Conservation (phyloP, 1,140 invertebrate species). For the Neodiprion fabricii region DNA sequence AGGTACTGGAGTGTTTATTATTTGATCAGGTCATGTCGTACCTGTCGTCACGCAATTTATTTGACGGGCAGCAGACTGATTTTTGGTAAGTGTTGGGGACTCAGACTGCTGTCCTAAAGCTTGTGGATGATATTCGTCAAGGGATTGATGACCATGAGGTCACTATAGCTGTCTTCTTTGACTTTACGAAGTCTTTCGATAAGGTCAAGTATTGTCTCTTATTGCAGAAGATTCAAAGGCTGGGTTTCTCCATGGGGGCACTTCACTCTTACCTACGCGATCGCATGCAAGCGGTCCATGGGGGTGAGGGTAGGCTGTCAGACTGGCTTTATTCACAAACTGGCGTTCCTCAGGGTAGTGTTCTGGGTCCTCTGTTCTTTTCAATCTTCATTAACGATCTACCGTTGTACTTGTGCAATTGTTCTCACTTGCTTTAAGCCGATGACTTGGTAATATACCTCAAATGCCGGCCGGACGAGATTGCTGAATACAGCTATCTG, state of each 20-base stretch:
- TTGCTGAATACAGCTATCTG: not conserved
- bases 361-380: constrained; percentile 20
- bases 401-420: not conserved
- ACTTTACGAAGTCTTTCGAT: constrained; percentile 26
- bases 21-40: constrained; percentile 5
- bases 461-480: not conserved
- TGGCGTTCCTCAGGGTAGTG: constrained; percentile 23
- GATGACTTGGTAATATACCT: constrained; percentile 9
- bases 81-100: constrained; percentile 4
- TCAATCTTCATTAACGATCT: constrained; percentile 25
- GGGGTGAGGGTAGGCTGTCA: not conserved
- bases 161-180: constrained; percentile 18
- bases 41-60: not conserved
- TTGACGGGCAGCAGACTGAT: not conserved
- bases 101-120: constrained; percentile 5
- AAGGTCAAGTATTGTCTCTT: constrained; percentile 19
- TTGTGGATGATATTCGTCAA: constrained; percentile 8
- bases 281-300: constrained; percentile 19
- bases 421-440: not conserved
- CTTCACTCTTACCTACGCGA: constrained; percentile 22
- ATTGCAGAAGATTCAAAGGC: constrained; percentile 17
- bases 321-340: not conserved
- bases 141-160: not conserved
- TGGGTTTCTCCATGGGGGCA: constrained; percentile 8
- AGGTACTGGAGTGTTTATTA: constrained; percentile 16